Percentiles rank a stretch among this genome's conserved stretches.
Conservation (phyloP, 2,888 invertebrate species). For the Drosophila stalkeri region DNA sequence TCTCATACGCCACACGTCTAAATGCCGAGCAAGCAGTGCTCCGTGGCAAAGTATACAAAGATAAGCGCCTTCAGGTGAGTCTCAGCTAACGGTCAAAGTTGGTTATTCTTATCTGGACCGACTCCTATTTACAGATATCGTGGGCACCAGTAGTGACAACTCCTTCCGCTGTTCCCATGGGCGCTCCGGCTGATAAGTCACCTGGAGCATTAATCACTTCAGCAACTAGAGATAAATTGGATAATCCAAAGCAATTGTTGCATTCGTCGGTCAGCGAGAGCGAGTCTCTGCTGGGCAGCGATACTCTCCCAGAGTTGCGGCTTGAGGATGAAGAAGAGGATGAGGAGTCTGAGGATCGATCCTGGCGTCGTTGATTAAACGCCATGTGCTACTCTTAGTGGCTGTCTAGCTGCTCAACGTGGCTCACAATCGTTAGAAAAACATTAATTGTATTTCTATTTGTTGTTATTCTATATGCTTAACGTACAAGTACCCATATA, state of each 20-base stretch:
- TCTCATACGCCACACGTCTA: slow-evolving; percentile 84
- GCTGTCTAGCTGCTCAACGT: slow-evolving; percentile 39
- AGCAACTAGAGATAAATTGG: slow-evolving; percentile 33
- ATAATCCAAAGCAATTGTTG: slow-evolving; percentile 66
- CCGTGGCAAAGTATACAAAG: slow-evolving; percentile 88
- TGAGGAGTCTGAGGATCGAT: slow-evolving; percentile 93
- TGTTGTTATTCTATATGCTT: slow-evolving; percentile 73
- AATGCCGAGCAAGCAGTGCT: slow-evolving; percentile 85
- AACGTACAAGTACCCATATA: slow-evolving; percentile 27
- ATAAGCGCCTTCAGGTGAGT: slow-evolving; percentile 90
- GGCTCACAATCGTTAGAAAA: slow-evolving; percentile 61
- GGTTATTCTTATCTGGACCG: neutral
- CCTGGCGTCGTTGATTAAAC: slow-evolving; percentile 93
- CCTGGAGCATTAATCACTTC: slow-evolving; percentile 22
- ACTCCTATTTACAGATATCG: slow-evolving; percentile 63
- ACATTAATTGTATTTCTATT: slow-evolving; percentile 60
- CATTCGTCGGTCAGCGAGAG: slow-evolving; percentile 74
- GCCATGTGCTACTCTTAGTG: slow-evolving; percentile 58
- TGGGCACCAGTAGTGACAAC: slow-evolving; percentile 81
- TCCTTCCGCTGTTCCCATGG: slow-evolving; percentile 52
- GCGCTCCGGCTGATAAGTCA: slow-evolving; percentile 58
- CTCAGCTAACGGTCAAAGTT: neutral
- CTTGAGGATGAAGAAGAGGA: slow-evolving; percentile 94
- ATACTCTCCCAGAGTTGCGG: slow-evolving; percentile 88
- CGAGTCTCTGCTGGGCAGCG: slow-evolving; percentile 79